Evolutionary conservation across 2,888 invertebrate species (phyloP), one percentile per base, ranked within the genome.

Genomic region (Drosophila cognata): DNA sequence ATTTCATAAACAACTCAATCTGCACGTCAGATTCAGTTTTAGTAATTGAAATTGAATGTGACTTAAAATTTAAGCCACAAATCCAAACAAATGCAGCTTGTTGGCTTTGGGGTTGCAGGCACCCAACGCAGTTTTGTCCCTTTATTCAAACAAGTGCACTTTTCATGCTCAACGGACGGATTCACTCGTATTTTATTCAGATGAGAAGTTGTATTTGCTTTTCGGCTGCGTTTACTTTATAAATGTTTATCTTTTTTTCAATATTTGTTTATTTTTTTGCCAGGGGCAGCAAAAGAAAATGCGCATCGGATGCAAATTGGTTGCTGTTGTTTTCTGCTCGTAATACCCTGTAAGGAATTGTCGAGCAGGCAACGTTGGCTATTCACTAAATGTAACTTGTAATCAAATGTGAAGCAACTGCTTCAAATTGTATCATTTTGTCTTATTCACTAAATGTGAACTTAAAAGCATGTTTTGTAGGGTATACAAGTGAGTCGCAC

Each of bases 221-320:
- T 69, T 70, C 31, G 28, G 50, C 50, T 53, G 52, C 18, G n/a
- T 56, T 60, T 43, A 4, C n/a, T 8, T 50, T 59, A 35, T 48
- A 36, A 35, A 25, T 25, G 31, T 33, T 55, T 36, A 21, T 21
- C 21, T 7, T 28, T 69, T 18, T 28, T 33, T 25, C 21, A 64
- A 57, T 13, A 53, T 46, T 28, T 10, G 28, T 52, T 29, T 31
- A n/a, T 38, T 55, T 52, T 36, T 68, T 48, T 52, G 66, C 67
- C 68, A 35, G 53, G 16, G 61, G 64, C 75, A 33, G 36, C 36
- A 62, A 29, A 29, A 60, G 74, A 66, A 83, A 78, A 71, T 81
- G 75, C 69, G 53, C 88, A 68, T 74, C 70, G 74, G 63, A 86
- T 88, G 79, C 68, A 81, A 84, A 84, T 81, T 79, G 68, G 64